Conservation (phyloP, 2,888 invertebrate genomes). For the Drosophila rubida region DNA sequence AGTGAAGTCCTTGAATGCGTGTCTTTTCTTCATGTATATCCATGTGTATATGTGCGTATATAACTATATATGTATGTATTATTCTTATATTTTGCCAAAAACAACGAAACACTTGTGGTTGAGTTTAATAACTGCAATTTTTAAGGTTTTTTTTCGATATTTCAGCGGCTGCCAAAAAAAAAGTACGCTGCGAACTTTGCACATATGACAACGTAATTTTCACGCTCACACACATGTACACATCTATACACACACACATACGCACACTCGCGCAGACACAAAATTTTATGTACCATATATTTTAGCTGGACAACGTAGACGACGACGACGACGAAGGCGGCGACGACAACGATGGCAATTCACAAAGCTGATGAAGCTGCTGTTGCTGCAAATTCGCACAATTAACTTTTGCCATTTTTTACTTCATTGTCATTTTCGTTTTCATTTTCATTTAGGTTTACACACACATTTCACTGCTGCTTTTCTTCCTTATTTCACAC, state of each 20-base stretch:
- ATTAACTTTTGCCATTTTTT: slow-evolving; percentile 45
- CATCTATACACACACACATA: background rate
- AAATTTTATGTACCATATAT: slow-evolving; percentile 77
- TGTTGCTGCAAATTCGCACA: slow-evolving; percentile 48
- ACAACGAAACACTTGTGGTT: background rate
- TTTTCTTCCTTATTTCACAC: background rate
- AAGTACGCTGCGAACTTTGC: slow-evolving; percentile 61
- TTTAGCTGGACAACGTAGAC: slow-evolving; percentile 60
- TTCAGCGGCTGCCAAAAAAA: slow-evolving; percentile 25
- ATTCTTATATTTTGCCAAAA: background rate
- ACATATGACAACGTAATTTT: slow-evolving; percentile 79
- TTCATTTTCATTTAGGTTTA: slow-evolving; percentile 42
- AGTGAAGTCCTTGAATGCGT: slow-evolving; percentile 51
- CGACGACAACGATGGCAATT: slow-evolving; percentile 16
- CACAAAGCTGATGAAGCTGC: slow-evolving; percentile 44
- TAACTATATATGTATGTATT: background rate
- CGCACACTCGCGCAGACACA: slow-evolving; percentile 51
- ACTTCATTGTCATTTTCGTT: slow-evolving; percentile 23
- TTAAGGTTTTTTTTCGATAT: slow-evolving; percentile 20
- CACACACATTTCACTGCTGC: slow-evolving; percentile 49
- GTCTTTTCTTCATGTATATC: slow-evolving; percentile 29
- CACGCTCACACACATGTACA: slow-evolving; percentile 40
- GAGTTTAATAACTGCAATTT: slow-evolving; percentile 24
- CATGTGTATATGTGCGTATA: background rate
- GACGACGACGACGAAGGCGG: slow-evolving; percentile 16